These are phyloP conservation scores for Vulpes vulpes DNA, from an alignment of 2,113 vertebrate species.

Conservation along the genomic window DNA sequence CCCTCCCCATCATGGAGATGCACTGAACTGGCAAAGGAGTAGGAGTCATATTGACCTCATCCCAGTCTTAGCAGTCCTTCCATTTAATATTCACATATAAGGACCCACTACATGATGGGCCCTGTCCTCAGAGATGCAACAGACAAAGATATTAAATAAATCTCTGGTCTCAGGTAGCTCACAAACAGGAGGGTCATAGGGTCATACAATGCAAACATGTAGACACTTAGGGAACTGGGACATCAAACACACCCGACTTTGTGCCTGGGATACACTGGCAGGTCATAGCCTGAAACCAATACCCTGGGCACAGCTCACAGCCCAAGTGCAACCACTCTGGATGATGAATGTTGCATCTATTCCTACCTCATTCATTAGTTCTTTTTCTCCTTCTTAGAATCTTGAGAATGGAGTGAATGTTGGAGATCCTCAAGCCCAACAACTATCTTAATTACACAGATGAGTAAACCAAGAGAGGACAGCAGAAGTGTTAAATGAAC, in stretches of 20 bases:
- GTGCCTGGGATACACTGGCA: not conserved
- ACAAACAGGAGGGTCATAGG: not conserved
- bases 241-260: not conserved
- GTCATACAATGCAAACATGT: not conserved
- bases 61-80: not conserved
- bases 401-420: not conserved
- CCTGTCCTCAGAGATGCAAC: not conserved
- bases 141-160: not conserved
- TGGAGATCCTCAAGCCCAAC: not conserved
- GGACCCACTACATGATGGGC: not conserved
- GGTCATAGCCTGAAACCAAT: not conserved
- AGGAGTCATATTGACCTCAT: not conserved
- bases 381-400: constrained; percentile 18
- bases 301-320: not conserved
- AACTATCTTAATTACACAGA: not conserved
- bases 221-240: not conserved
- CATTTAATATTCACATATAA: not conserved
- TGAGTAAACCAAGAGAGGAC: not conserved
- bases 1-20: not conserved
- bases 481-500: not conserved
- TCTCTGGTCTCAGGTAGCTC: not conserved
- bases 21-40: not conserved
- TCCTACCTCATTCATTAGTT: not conserved
- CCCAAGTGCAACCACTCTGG: not conserved
- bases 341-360: not conserved